phyloP scores from a whole-genome alignment of 2,888 invertebrate genomes.

The Lathronympha strigana region DNA sequence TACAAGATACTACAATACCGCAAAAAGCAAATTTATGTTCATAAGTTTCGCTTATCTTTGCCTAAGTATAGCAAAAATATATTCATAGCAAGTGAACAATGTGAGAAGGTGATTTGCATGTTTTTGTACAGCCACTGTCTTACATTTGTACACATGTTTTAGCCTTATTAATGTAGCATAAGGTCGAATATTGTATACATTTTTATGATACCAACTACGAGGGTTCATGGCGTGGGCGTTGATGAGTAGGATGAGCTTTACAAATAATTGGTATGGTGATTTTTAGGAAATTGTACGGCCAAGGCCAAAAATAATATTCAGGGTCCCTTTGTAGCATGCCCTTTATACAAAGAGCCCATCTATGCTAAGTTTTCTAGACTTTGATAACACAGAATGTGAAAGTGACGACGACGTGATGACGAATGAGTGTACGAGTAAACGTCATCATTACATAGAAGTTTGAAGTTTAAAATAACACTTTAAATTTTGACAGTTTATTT shows the following conservation, averaged over 20 bases:
- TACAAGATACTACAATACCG: too few relatives aligned
- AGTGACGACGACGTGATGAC: too few relatives aligned
- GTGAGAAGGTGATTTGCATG: slow-evolving; percentile 17
- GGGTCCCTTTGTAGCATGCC: not conserved
- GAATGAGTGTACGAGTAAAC: too few relatives aligned
- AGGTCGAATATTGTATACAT: not conserved
- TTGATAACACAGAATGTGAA: too few relatives aligned
- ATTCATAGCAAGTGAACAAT: slow-evolving; percentile 32
- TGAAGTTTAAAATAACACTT: too few relatives aligned
- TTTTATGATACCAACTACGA: not conserved
- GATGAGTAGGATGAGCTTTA: slow-evolving; percentile 2
- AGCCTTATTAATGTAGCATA: not conserved
- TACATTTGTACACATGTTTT: not conserved
- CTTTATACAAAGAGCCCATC: not conserved
- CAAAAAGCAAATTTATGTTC: not conserved
- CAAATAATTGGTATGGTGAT: not conserved
- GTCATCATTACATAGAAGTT: too few relatives aligned
- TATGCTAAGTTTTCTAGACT: too few relatives aligned
- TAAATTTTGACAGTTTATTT: too few relatives aligned
- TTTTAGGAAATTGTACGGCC: not conserved
- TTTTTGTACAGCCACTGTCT: not conserved
- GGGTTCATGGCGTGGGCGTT: slow-evolving; percentile 8
- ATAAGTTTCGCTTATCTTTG: not conserved
- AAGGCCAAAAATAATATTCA: not conserved
- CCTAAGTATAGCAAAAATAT: slow-evolving; percentile 30